These are phyloP conservation scores for Myiopsitta monachus DNA, from an alignment of 2,113 vertebrate genomes.

Conservation along the genomic window DNA sequence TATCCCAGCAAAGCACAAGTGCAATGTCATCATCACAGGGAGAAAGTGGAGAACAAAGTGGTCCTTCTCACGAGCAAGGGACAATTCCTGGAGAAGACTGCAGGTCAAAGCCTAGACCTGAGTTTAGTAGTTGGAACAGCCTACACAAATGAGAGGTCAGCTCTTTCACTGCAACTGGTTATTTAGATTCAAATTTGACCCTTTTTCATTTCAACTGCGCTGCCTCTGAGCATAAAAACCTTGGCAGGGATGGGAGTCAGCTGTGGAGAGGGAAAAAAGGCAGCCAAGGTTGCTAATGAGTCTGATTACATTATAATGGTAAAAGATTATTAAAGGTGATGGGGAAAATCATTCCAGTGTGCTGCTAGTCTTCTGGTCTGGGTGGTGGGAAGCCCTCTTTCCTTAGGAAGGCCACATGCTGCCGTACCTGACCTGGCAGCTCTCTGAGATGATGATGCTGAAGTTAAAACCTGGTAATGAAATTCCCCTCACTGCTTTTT, in stretches of 20 bases:
- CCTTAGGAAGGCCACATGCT: fast-evolving
- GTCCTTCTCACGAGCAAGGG: background rate
- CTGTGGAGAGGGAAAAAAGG: background rate
- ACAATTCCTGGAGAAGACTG: background rate
- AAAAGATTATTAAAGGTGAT: background rate
- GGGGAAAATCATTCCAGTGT: background rate
- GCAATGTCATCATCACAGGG: background rate
- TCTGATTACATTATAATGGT: background rate
- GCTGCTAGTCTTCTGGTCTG: background rate
- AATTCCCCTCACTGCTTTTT: background rate
- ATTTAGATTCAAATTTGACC: background rate
- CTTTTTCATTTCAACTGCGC: fast-evolving
- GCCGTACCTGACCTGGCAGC: fast-evolving
- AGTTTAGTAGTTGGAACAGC: background rate
- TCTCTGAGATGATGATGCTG: background rate
- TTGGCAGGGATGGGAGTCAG: background rate
- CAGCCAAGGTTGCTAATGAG: background rate
- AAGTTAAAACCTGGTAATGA: background rate
- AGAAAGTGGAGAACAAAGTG: background rate
- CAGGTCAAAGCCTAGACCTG: background rate
- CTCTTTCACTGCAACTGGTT: background rate
- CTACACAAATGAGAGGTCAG: background rate
- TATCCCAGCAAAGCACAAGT: background rate
- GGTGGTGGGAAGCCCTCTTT: background rate
- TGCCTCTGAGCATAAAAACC: background rate